A percentile compares a stretch with the other conserved stretches of the same genome.
Conservation (phyloP, 2,113 vertebrate genomes). For the Hyaena hyaena region DNA sequence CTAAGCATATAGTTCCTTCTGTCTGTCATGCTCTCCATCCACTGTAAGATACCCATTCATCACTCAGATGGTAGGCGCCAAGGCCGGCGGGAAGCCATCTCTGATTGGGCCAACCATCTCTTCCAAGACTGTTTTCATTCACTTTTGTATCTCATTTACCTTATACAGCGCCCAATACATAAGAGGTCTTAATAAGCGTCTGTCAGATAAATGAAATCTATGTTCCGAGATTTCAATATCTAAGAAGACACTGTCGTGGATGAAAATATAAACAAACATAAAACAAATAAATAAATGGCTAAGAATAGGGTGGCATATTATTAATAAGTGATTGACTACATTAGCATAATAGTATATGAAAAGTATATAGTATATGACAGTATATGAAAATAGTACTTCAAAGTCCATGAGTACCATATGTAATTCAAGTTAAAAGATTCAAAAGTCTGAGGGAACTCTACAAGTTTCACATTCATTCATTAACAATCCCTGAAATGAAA, state of each 20-base stretch:
- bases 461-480: neutral
- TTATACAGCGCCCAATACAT: neutral
- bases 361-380: neutral
- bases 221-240: conserved; percentile 11
- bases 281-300: neutral
- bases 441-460: neutral
- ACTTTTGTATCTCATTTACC: neutral
- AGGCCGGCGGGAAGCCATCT: neutral
- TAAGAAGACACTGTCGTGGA: neutral
- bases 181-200: neutral
- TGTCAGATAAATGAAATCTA: neutral
- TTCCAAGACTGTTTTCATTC: neutral
- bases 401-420: neutral
- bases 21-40: neutral
- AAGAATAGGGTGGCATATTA: neutral
- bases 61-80: rapidly evolving
- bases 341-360: neutral
- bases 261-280: neutral
- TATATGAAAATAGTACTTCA: neutral
- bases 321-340: neutral
- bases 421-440: neutral
- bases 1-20: neutral
- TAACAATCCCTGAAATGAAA: neutral
- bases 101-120: neutral
- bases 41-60: neutral